These are phyloP conservation scores for Gallinago stenura DNA, from an alignment of 2,797 vertebrate genomes.

Conservation along the genomic window DNA sequence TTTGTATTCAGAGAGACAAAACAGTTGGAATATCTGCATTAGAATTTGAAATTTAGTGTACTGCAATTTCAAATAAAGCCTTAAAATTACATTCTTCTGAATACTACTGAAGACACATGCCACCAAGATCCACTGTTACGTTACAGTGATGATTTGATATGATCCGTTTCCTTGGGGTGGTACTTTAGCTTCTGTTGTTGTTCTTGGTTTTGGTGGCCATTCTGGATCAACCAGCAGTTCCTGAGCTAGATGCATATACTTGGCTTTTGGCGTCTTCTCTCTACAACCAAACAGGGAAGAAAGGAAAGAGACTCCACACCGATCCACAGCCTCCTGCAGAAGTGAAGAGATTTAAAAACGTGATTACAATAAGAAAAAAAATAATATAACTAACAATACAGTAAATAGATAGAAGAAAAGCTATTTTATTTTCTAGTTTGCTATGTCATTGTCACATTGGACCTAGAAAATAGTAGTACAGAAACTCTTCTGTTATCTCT, in stretches of 20 bases:
- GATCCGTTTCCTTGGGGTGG: conserved; percentile 82
- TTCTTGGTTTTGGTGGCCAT: conserved; percentile 97
- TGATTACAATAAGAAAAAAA: not conserved
- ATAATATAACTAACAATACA: not conserved
- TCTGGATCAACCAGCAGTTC: conserved; percentile 94
- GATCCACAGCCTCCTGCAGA: conserved; percentile 83
- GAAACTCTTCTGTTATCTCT: not conserved
- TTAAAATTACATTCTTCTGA: conserved; percentile 57
- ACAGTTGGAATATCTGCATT: conserved; percentile 25
- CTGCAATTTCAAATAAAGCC: conserved; percentile 36
- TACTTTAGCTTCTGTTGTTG: conserved; percentile 93
- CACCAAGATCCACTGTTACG: conserved; percentile 78
- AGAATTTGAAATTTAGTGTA: conserved; percentile 31
- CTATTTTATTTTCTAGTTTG: not conserved
- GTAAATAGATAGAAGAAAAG: not conserved
- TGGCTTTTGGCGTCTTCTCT: conserved; percentile 89
- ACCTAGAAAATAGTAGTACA: not conserved
- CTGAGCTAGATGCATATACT: conserved; percentile 96
- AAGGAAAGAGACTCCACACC: conserved; percentile 78
- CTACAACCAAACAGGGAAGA: conserved; percentile 80
- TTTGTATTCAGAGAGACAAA: conserved; percentile 29
- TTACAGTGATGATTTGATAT: conserved; percentile 86
- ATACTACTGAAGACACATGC: conserved; percentile 14
- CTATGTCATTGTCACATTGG: not conserved
- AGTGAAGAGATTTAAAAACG: not conserved